Evolutionary conservation across 2,113 vertebrate species (phyloP), one percentile per base, ranked within the genome.

Genomic region (Mola mola): DNA sequence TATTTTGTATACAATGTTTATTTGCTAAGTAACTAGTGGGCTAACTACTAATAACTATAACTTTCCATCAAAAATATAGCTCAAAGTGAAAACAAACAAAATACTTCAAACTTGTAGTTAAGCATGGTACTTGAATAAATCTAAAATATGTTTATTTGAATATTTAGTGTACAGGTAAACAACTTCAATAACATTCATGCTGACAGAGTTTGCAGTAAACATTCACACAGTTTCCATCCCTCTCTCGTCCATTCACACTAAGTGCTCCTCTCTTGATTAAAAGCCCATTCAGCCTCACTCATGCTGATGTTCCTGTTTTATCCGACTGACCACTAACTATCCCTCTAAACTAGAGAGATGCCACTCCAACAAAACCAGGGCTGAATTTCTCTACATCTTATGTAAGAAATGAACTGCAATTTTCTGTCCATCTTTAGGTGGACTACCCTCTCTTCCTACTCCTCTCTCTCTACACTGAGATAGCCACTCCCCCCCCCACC

Each of bases 401-500:
- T 44, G 28, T 62, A 66, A 77, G 49, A 75, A 64, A 19, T 55
- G 8, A 74, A 21, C n/a, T 61, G 42, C 33, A 53, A 33, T 69
- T 52, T 29, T 64, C 50, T 55, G 31, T 69, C 57, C 37, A 24
- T 66, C 51, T 46, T 56, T 22, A n/a, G 13, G 1, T 51, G 37
- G 56, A 63, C 38, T 26, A 73, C 49, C 40, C 58, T 56, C 51
- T 70, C 40, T 57, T 50, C 78, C 26, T 60, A 15, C 70, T 59
- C 70, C 22, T 55, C 36, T 72, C 43, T 38, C 68, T 55, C 61
- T 75, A 51, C 40, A 28, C 70, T 74, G 65, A 63, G 53, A 75
- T 71, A 81, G 75, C 83, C 81, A 89, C 77, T 77, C 84, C 75
- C 70, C 57, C 58, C 40, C 69, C 79, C 84, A 78, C 82, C 74